A percentile compares a stretch with the other conserved stretches of the same genome.
Evolutionary conservation across 2,888 invertebrate genomes (phyloP).

Genomic region (Miltochrista miniata): DNA sequence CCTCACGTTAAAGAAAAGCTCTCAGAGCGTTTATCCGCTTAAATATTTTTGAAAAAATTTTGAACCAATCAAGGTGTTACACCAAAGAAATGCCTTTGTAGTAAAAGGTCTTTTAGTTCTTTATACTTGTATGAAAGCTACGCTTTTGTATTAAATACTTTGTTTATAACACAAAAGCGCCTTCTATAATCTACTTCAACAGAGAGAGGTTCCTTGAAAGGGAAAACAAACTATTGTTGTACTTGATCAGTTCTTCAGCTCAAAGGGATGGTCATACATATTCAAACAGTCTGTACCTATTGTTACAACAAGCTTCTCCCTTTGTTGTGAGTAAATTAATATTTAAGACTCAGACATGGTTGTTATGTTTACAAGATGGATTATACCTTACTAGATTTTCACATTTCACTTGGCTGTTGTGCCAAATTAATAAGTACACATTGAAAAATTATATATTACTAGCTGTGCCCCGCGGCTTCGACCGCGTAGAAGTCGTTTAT

Average conservation of each 20-base stretch:
- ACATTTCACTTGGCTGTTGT: no score
- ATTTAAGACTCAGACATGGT: neutral
- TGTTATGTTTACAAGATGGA: neutral
- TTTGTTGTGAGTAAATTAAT: conserved; percentile 2
- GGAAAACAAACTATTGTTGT: conserved; percentile 3
- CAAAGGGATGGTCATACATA: conserved; percentile 2
- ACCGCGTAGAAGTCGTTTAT: no score
- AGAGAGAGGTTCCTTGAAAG: neutral
- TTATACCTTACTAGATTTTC: no score
- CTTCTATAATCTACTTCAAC: neutral
- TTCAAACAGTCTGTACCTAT: neutral
- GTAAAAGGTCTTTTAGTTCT: no score
- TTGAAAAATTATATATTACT: no score
- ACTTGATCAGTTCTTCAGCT: conserved; percentile 2
- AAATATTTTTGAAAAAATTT: no score
- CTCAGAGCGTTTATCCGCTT: no score
- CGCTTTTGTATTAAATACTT: neutral
- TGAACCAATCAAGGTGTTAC: no score
- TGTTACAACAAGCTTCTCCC: neutral
- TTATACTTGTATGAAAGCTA: neutral
- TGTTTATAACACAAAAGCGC: neutral
- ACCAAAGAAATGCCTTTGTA: no score
- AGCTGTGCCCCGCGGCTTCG: no score
- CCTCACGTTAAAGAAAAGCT: no score
- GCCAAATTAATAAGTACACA: neutral